phyloP scores from a whole-genome alignment of 2,888 invertebrate species.

The Opisthograptis luteolata region DNA sequence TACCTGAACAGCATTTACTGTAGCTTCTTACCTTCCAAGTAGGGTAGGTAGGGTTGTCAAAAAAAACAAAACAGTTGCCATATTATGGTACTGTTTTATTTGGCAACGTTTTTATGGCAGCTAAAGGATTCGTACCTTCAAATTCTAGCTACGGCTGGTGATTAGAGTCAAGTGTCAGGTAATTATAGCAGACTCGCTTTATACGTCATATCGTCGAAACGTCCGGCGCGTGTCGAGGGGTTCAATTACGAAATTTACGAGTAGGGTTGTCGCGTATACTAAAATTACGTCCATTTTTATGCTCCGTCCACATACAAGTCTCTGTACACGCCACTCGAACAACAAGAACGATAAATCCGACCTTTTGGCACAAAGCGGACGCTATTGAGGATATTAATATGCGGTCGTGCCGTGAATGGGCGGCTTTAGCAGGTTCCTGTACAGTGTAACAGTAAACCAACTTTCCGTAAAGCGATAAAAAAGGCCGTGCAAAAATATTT shows the following conservation, averaged over 20 bases:
- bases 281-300: conserved; percentile 26
- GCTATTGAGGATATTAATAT: conserved; percentile 57
- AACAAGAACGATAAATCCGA: conserved; percentile 57
- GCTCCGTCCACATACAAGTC: conserved; percentile 18
- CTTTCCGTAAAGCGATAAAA: neutral
- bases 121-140: no score
- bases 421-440: conserved; percentile 24
- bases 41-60: no score
- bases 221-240: conserved; percentile 7
- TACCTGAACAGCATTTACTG: no score
- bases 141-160: no score
- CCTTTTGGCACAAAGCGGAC: conserved; percentile 51
- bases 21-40: no score
- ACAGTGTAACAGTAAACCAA: neutral
- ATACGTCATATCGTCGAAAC: conserved; percentile 1
- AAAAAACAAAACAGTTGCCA: no score
- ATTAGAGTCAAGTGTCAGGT: no score
- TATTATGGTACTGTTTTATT: no score
- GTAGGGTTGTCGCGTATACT: conserved; percentile 11
- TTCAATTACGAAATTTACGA: conserved; percentile 21
- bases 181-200: conserved; percentile 3
- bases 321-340: conserved; percentile 26
- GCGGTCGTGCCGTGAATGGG: conserved; percentile 47
- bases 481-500: no score
- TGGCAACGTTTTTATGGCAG: no score